Percentiles rank a stretch among this genome's conserved stretches.
Evolutionary conservation across 2,113 vertebrate species (phyloP).

Genomic region (Festucalex cinctus): DNA sequence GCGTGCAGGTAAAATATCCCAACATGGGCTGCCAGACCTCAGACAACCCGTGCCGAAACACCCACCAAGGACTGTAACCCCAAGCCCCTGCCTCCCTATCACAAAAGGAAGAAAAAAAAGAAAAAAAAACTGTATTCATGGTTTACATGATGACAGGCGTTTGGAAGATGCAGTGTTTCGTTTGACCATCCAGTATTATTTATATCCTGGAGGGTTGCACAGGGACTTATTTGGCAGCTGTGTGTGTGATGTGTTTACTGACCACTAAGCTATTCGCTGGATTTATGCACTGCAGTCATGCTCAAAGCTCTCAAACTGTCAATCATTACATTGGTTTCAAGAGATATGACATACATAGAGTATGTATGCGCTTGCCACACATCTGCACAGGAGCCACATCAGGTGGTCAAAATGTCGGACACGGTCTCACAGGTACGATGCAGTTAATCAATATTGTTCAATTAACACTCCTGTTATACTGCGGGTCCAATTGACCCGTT

Average conservation of each 20-base stretch:
- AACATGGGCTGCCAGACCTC: constrained; percentile 95
- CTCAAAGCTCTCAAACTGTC: background rate
- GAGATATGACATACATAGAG: background rate
- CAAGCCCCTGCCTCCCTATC: background rate
- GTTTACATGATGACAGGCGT: background rate
- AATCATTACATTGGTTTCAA: background rate
- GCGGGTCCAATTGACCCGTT: background rate
- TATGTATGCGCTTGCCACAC: background rate
- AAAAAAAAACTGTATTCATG: background rate
- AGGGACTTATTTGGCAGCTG: constrained; percentile 46
- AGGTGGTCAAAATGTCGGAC: background rate
- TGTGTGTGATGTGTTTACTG: constrained; percentile 17
- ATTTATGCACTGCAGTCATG: constrained; percentile 1
- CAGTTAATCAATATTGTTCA: background rate
- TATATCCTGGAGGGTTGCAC: constrained; percentile 11
- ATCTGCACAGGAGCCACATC: background rate
- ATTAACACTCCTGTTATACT: background rate
- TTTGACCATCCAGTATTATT: constrained; percentile 42
- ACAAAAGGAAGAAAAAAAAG: background rate
- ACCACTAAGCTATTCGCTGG: background rate
- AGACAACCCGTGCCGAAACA: constrained; percentile 84
- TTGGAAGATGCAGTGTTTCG: constrained; percentile 19
- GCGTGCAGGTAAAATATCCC: constrained; percentile 83
- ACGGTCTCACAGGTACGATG: background rate
- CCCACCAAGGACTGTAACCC: constrained; percentile 53